Base-by-base conservation (phyloP, 2,113 vertebrate species). In the Colius striatus region DNA sequence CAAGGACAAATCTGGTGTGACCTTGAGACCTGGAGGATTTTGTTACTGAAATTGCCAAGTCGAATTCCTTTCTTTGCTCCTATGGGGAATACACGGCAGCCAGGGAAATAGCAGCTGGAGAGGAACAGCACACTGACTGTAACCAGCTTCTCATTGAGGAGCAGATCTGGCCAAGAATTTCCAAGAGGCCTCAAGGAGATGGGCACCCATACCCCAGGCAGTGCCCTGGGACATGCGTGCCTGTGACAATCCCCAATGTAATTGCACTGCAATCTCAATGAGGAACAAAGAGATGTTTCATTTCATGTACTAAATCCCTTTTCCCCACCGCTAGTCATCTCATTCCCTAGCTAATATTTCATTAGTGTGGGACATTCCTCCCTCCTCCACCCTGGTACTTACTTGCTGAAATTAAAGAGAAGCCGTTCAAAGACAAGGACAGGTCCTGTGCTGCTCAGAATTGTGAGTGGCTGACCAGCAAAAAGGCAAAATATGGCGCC, bases 321-420 rank as follows among this genome's bases (percentile, higher is more conserved):
- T 77, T 90, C 80, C 75, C 77, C 87, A 62, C 18, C 4, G 27
- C 74, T 4, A 72, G 74, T 48, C 32, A 45, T 29, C 82, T 85
- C 62, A 25, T 70, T 68, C 77, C 53, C 87, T 18, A 73, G 77
- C 70, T 58, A 19, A 26, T 8, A 11, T 63, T 55, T 70, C 45
- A 68, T 74, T 29, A 20, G 10, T 2, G 50, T 3, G 57, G 65
- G 81, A 15, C 73, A 70, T 75, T 81, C 53, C 79, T 45, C 68
- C 68, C 67, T 16, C 60, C 36, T 51, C 43, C 48, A 0, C 1
- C 45, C 72, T 0, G 1, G 15, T 50, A 98, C 96, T 85, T 98
- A 99, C 99, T 96, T 99, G 99, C 99, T 99, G 97, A 99, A 99
- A 93, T 99, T 99, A 97, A 99, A 99, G 74, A 99, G 98, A 51